Conservation (phyloP, 2,888 invertebrate genomes). For the Drosophila colorata region DNA sequence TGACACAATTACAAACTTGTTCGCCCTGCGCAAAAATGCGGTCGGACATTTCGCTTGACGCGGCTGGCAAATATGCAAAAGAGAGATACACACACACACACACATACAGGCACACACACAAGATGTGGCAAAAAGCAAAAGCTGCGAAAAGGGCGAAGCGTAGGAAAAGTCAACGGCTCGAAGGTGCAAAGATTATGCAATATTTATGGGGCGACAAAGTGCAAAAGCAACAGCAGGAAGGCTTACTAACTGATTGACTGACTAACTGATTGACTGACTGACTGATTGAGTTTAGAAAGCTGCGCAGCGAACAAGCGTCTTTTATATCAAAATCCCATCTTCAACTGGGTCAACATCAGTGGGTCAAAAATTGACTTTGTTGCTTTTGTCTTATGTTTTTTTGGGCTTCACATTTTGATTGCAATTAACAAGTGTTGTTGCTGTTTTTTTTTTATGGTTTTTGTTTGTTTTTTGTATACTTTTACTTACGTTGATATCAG, state of each 20-base stretch:
- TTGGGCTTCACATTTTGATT: slow-evolving; percentile 46
- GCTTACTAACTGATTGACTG: slow-evolving; percentile 24
- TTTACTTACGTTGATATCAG: slow-evolving; percentile 83
- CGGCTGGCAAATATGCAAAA: slow-evolving; percentile 71
- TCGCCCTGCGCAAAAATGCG: slow-evolving; percentile 75
- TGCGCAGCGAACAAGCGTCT: slow-evolving; percentile 11
- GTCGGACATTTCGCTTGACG: slow-evolving; percentile 60
- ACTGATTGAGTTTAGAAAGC: slow-evolving; percentile 17
- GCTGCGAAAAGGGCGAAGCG: slow-evolving; percentile 57
- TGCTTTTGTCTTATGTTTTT: slow-evolving; percentile 39
- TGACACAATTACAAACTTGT: slow-evolving; percentile 78
- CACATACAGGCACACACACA: neutral
- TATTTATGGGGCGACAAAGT: slow-evolving; percentile 65
- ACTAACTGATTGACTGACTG: slow-evolving; percentile 8
- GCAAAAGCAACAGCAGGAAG: slow-evolving; percentile 59
- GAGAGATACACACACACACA: slow-evolving; percentile 1
- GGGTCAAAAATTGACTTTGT: slow-evolving; percentile 58
- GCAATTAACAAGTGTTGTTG: slow-evolving; percentile 54
- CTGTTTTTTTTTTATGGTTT: slow-evolving; percentile 28
- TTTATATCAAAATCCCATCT: slow-evolving; percentile 31
- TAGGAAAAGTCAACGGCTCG: slow-evolving; percentile 52
- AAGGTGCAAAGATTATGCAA: slow-evolving; percentile 61
- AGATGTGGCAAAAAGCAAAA: slow-evolving; percentile 28
- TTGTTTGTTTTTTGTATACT: slow-evolving; percentile 11
- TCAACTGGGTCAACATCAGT: slow-evolving; percentile 73